A percentile compares a stretch with the other conserved stretches of the same genome.
These are phyloP conservation scores for Drosophila rufa DNA, from an alignment of 1,140 invertebrate genomes.

Conservation along the genomic window DNA sequence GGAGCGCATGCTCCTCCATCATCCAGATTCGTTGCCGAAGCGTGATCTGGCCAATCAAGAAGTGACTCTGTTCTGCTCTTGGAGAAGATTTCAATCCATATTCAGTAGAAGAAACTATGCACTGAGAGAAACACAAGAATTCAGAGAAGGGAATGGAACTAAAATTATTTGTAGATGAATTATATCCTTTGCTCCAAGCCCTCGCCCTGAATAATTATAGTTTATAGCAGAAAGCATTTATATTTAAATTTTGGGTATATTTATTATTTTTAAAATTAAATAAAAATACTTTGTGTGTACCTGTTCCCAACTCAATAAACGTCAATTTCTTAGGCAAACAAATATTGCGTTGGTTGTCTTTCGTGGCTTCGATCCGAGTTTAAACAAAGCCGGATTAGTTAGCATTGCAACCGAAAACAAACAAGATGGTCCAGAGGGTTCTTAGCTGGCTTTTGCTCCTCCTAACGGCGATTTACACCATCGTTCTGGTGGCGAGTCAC, in stretches of 20 bases:
- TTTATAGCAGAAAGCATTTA: no score
- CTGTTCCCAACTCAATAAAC: background rate
- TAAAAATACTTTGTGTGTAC: slow-evolving; percentile 4
- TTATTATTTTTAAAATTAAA: background rate
- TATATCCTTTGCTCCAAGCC: no score
- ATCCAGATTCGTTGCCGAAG: slow-evolving; percentile 3
- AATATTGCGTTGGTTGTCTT: slow-evolving; percentile 31
- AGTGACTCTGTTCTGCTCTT: background rate
- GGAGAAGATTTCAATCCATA: background rate
- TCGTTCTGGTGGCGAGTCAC: slow-evolving; percentile 13
- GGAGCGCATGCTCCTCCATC: slow-evolving; percentile 36
- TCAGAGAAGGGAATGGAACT: no score
- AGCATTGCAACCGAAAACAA: slow-evolving; percentile 38
- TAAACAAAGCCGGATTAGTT: slow-evolving; percentile 42
- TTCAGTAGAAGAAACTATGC: background rate
- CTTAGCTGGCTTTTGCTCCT: slow-evolving; percentile 25
- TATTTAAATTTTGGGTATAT: background rate
- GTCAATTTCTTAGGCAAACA: slow-evolving; percentile 66
- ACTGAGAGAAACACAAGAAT: background rate
- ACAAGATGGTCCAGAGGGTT: slow-evolving; percentile 49
- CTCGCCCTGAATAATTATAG: no score
- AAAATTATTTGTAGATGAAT: no score
- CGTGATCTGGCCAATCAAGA: slow-evolving; percentile 26
- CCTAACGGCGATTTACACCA: slow-evolving; percentile 20
- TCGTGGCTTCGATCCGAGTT: slow-evolving; percentile 5